Evolutionary conservation across 2,113 vertebrate genomes (phyloP).

Genomic region (Stercorarius parasiticus): DNA sequence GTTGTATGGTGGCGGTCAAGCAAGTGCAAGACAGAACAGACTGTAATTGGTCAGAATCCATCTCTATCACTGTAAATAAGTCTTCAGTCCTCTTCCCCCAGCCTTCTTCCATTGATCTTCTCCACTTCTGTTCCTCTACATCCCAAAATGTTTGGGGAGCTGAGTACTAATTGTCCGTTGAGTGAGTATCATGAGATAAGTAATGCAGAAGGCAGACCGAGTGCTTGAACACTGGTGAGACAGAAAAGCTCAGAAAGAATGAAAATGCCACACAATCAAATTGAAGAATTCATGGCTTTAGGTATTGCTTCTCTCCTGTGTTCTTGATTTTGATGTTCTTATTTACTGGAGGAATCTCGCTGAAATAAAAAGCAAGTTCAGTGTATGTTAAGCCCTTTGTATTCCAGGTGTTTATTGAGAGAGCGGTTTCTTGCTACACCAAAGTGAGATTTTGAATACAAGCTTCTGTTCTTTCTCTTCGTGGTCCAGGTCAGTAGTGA

Average conservation of each 20-base stretch:
- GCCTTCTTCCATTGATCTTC: neutral
- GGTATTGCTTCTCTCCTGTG: neutral
- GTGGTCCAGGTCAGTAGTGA: neutral
- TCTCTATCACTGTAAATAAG: neutral
- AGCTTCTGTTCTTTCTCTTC: neutral
- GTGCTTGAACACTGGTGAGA: neutral
- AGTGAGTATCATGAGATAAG: neutral
- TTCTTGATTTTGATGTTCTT: neutral
- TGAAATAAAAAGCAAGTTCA: neutral
- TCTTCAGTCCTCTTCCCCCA: neutral
- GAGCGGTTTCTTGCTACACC: neutral
- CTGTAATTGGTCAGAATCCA: neutral
- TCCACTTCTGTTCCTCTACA: neutral
- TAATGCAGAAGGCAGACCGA: neutral
- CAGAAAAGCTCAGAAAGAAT: neutral
- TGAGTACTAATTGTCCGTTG: neutral
- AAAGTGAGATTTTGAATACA: neutral
- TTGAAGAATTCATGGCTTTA: neutral
- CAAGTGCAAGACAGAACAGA: neutral
- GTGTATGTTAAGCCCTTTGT: neutral
- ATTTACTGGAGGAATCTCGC: neutral
- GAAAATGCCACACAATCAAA: neutral
- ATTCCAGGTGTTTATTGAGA: neutral
- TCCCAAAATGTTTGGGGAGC: neutral
- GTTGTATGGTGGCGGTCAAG: neutral